Evolutionary conservation across 2,113 vertebrate genomes (phyloP).

Genomic region (Acrocephalus kingi): DNA sequence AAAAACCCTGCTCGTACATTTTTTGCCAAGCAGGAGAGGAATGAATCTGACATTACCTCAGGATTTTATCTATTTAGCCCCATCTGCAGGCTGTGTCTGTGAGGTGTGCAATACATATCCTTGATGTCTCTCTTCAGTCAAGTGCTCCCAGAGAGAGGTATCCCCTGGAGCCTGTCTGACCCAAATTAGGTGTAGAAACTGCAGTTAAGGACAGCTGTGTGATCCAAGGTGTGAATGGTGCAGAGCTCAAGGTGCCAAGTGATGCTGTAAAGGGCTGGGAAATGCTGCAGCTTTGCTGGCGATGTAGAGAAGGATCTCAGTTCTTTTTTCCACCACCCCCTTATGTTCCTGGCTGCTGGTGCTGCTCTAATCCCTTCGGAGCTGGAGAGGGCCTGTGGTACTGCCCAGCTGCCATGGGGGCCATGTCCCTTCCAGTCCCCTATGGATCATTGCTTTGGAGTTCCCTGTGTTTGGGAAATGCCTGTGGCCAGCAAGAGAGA

Average conservation of each 20-base stretch:
- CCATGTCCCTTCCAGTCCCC: background rate
- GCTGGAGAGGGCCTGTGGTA: background rate
- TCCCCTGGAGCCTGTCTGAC: background rate
- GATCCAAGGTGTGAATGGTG: background rate
- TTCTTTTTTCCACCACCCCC: background rate
- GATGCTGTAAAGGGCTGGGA: background rate
- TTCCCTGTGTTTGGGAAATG: background rate
- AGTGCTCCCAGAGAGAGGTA: background rate
- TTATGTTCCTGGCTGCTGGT: background rate
- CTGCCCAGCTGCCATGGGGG: background rate
- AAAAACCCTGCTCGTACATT: background rate
- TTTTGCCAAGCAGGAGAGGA: background rate
- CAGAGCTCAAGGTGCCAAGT: background rate
- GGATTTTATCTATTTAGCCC: background rate
- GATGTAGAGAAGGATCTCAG: background rate
- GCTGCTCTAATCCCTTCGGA: background rate
- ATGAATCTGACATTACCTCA: background rate
- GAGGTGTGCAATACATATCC: background rate
- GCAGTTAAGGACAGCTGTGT: background rate
- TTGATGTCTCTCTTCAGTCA: background rate
- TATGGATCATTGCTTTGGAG: rapidly evolving
- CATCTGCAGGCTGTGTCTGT: background rate
- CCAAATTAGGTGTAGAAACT: background rate
- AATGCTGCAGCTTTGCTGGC: background rate
- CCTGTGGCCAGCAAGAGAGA: background rate